phyloP scores from a whole-genome alignment of 1,140 invertebrate species.

The Ceratitis capitata region DNA sequence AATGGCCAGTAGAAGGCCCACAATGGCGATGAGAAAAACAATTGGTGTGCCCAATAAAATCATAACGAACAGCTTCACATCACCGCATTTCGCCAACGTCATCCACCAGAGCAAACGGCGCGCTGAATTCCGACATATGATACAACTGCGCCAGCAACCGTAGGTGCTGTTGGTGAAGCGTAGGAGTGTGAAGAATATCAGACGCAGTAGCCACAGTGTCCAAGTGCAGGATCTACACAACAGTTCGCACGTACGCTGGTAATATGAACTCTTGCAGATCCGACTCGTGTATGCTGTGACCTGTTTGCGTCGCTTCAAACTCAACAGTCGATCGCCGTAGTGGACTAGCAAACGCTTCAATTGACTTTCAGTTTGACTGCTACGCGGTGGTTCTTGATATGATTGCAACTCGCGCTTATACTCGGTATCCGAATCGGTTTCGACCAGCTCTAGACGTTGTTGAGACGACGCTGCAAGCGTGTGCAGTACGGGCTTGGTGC shows the following conservation, averaged over 20 bases:
- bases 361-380: not conserved
- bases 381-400: not conserved
- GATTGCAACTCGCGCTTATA: slow-evolving; percentile 3
- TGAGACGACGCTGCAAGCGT: not conserved
- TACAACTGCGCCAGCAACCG: slow-evolving; percentile 35
- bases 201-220: not conserved
- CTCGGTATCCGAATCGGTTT: slow-evolving; percentile 41
- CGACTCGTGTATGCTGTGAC: not conserved
- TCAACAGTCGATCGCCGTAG: not conserved
- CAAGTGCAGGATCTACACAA: not conserved
- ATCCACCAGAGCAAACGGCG: slow-evolving; percentile 41
- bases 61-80: not conserved
- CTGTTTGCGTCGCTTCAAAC: not conserved
- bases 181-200: not conserved
- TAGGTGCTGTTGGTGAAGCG: not conserved
- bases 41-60: slow-evolving; percentile 26
- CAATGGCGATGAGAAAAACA: not conserved
- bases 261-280: not conserved
- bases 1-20: slow-evolving; percentile 13
- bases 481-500: not conserved
- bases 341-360: not conserved
- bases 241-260: not conserved
- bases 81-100: slow-evolving; percentile 42
- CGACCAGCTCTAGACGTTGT: slow-evolving; percentile 1
- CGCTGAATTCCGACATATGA: slow-evolving; percentile 13